Base-by-base conservation (phyloP, 2,888 invertebrate species). In the Drosophila fulvimacula region DNA sequence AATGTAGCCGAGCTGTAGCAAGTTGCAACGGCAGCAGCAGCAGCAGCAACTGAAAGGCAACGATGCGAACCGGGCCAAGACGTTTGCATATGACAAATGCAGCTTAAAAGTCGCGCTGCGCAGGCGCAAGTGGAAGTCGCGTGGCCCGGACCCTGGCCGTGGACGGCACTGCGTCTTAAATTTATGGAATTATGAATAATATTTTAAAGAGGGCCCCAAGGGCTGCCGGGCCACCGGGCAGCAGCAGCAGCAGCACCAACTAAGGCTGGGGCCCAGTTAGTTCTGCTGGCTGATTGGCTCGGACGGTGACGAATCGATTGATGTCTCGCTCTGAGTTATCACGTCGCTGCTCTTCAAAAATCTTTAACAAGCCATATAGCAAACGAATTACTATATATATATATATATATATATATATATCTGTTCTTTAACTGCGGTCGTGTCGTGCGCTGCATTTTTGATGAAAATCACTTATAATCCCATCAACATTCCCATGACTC, bases 161-260 rank as follows among this genome's bases (percentile, higher is more conserved):
- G 7, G 17, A 42, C 66, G 30, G 30, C 30, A 30, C 30, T 41
- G 21, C 24, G 19, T 48, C 48, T 69, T 76, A 76, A 79, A 87
- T 88, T 89, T 89, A 88, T 88, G 83, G 79, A 84, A 83, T 88
- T 86, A 81, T 81, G 88, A 89, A 81, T 81, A 88, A 90, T 89
- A 86, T 87, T 88, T 90, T 77, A 83, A 83, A 81, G 76, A 84
- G 73, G 70, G 69, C 86, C 86, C 81, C 63, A 69, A 82, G 66
- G 86, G 74, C 46, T 48, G 30, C 85, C 10, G 30, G 86, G 78
- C 86, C 87, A 79, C 77, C 80, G 75, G 74, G 71, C 71, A 57
- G 56, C 70, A 53, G 34, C 51, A 15, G 68, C 70, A 56, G 52
- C 66, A 49, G 32, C 51, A 10, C 36, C 24, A 52, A 52, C 24